Base-by-base conservation (phyloP, 2,888 invertebrate genomes). In the Latrodectus hesperus region DNA sequence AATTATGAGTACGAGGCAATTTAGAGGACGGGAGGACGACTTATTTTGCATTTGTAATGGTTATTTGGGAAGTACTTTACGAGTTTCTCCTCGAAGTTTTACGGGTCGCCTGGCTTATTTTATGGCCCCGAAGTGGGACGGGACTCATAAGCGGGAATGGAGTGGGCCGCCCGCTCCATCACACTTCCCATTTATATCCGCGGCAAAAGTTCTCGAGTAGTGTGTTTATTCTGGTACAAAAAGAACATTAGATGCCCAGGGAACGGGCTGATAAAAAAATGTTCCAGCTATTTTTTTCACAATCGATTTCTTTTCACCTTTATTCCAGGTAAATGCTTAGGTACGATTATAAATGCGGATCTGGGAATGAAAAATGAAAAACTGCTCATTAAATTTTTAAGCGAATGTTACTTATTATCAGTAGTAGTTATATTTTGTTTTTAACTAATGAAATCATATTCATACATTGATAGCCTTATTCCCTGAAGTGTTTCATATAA, bases 21-120 rank as follows among this genome's bases (percentile, higher is more conserved):
- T 60, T 60, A 16, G 60, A n/a, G 14, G 60, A 60, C 60, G 60
- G 60, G 14, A 60, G 60, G n/a, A n/a, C 60, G 60, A 60, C 60
- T 60, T 60, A 60, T 60, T 60, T 60, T 60, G 60, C 60, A 60
- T 60, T 60, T 60, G 60, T 60, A 60, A 60, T 60, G 60, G 60
- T 60, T 60, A 16, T 60, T 60, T n/a, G 60, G 60, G n/a, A 60
- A 12, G n/a, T 16, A 60, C n/a, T 60, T 60, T 60, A 60, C 60
- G 60, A 60, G 60, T 60, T 60, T n/a, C n/a, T 12, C 11, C 60
- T 60, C 12, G 14, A 16, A 60, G 14, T 60, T 60, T 60, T 60
- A 60, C 60, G 60, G 60, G 60, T 60, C 60, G 60, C 60, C 14
- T 12, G n/a, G 60, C n/a, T 60, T 60, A 60, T 60, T 60, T 60